Conservation (phyloP, 1,140 invertebrate genomes). For the Drosophila elegans region DNA sequence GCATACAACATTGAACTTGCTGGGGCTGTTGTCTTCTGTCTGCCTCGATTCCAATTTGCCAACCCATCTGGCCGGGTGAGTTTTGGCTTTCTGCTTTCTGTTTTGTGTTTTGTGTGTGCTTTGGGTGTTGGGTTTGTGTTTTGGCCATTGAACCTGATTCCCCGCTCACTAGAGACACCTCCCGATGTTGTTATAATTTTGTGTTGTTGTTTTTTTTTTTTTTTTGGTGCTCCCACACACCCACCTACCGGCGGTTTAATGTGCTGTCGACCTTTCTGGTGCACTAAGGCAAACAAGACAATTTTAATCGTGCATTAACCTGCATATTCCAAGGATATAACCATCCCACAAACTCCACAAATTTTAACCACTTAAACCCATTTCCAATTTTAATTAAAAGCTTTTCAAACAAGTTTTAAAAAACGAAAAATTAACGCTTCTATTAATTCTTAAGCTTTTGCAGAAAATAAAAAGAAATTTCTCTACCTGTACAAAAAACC, state of each 20-base stretch:
- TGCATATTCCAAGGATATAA: not conserved
- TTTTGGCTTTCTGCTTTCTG: slow-evolving; percentile 28
- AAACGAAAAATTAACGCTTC: no score
- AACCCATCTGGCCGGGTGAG: slow-evolving; percentile 36
- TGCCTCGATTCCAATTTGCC: slow-evolving; percentile 33
- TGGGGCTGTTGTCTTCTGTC: slow-evolving; percentile 8
- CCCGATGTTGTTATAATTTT: slow-evolving; percentile 1
- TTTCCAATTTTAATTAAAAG: not conserved
- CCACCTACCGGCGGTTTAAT: slow-evolving; percentile 6
- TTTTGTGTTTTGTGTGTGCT: slow-evolving; percentile 12
- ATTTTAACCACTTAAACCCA: not conserved
- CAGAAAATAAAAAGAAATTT: not conserved
- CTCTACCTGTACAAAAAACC: slow-evolving; percentile 10
- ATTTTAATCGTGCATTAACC: not conserved
- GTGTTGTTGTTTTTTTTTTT: not conserved
- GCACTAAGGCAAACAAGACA: not conserved
- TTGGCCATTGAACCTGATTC: slow-evolving; percentile 50
- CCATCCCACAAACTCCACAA: not conserved
- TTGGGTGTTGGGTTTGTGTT: slow-evolving; percentile 14
- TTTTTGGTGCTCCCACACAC: not conserved
- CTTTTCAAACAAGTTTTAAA: no score
- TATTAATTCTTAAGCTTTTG: slow-evolving; percentile 1
- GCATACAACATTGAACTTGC: slow-evolving; percentile 27
- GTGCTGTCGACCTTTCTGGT: not conserved
- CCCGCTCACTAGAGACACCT: slow-evolving; percentile 36